Conservation (phyloP, 64 coral and sea anemone species). For the Stichodactyla helianthus region DNA sequence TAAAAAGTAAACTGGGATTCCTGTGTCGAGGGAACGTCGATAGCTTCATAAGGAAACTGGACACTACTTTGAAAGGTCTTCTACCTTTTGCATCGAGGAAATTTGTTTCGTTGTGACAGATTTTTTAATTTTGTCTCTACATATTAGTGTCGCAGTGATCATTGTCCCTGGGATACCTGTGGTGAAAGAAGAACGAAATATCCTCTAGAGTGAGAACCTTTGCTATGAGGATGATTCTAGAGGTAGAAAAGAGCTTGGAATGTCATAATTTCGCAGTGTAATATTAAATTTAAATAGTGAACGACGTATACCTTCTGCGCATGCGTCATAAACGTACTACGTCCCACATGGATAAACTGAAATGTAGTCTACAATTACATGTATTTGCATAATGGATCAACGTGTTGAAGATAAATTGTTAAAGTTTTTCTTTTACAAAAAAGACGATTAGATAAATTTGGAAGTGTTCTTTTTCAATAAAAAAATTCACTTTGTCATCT, state of each 20-base stretch:
- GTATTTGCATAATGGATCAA: no score
- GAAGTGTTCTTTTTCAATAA: no score
- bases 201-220: background rate
- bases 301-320: background rate
- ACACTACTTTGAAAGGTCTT: background rate
- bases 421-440: no score
- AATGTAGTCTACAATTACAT: background rate
- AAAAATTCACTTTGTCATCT: no score
- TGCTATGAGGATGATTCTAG: background rate
- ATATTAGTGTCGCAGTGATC: no score
- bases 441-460: no score
- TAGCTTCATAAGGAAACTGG: background rate
- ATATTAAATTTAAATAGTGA: background rate
- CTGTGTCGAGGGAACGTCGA: background rate
- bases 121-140: background rate
- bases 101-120: background rate
- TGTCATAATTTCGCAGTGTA: background rate
- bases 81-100: background rate
- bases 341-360: background rate
- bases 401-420: no score
- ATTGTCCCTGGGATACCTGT: background rate
- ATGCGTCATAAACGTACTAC: no score
- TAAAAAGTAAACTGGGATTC: background rate
- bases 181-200: background rate
- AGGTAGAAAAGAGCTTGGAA: background rate